Percentiles rank a stretch among this genome's conserved stretches.
phyloP scores from a whole-genome alignment of 2,113 vertebrate species.

The Cranoglanis bouderius region DNA sequence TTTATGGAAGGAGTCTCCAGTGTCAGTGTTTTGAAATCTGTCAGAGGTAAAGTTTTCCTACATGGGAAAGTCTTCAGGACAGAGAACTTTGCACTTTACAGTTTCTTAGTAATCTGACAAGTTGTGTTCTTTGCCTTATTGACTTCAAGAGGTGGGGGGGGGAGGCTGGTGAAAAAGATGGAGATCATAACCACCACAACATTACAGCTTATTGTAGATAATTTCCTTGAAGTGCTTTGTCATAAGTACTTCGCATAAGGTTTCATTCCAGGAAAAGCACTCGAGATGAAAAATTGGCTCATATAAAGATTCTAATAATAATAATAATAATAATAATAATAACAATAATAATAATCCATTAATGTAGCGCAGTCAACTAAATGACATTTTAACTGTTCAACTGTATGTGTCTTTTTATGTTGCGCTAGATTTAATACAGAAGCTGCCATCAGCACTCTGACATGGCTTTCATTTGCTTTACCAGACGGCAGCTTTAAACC shows the following conservation, averaged over 20 bases:
- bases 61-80: background rate
- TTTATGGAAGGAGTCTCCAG: background rate
- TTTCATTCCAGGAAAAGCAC: background rate
- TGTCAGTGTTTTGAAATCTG: background rate
- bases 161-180: too few relatives aligned
- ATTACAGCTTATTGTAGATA: background rate
- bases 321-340: too few relatives aligned
- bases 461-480: background rate
- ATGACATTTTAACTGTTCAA: background rate
- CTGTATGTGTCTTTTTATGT: background rate
- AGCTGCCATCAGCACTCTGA: background rate
- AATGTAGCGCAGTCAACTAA: background rate
- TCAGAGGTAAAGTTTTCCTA: background rate
- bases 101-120: background rate
- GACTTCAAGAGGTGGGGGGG: background rate
- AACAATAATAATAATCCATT: too few relatives aligned
- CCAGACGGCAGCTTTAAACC: background rate
- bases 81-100: background rate
- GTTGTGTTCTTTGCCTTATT: background rate
- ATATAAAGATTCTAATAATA: background rate
- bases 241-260: background rate
- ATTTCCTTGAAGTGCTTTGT: background rate
- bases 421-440: background rate
- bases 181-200: too few relatives aligned
- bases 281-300: background rate